Conservation (phyloP, 2,888 invertebrate species). For the Fissipunctia ypsillon region DNA sequence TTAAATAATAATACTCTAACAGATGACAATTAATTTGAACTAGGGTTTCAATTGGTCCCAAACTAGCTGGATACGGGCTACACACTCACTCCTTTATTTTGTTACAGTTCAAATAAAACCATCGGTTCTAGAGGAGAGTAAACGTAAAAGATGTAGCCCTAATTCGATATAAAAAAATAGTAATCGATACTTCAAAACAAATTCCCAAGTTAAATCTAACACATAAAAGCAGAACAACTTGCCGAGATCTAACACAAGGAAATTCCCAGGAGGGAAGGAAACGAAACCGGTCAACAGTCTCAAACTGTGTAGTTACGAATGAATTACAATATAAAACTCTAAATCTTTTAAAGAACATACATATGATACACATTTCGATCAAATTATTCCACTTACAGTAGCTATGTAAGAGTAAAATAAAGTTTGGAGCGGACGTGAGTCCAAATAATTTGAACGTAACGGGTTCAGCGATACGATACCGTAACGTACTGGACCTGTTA, state of each 20-base stretch:
- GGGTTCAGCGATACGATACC: constrained; percentile 68
- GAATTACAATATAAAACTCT: constrained; percentile 17
- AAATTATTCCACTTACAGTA: constrained; percentile 32
- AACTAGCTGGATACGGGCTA: constrained; percentile 48
- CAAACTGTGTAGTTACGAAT: constrained; percentile 12
- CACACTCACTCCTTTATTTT: constrained; percentile 28
- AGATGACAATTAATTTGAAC: constrained; percentile 59
- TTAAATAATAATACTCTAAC: constrained; percentile 54
- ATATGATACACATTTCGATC: constrained; percentile 10
- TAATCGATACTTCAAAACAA: constrained; percentile 8
- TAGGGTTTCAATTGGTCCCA: constrained; percentile 54
- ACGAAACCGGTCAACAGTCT: constrained; percentile 27
- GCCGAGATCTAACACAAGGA: constrained; percentile 21
- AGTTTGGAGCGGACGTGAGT: constrained; percentile 42
- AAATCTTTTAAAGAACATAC: constrained; percentile 20
- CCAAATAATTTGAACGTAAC: constrained; percentile 69
- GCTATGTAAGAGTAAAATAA: constrained; percentile 41
- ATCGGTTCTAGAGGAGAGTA: neutral
- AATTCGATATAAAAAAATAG: neutral
- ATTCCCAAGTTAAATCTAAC: constrained; percentile 8
- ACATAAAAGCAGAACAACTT: constrained; percentile 21
- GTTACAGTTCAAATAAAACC: constrained; percentile 1
- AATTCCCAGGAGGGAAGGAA: constrained; percentile 44
- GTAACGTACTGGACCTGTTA: constrained; percentile 72
- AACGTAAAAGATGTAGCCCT: neutral